These are phyloP conservation scores for Micrasema longulum DNA, from an alignment of 1,140 invertebrate species.

Conservation along the genomic window DNA sequence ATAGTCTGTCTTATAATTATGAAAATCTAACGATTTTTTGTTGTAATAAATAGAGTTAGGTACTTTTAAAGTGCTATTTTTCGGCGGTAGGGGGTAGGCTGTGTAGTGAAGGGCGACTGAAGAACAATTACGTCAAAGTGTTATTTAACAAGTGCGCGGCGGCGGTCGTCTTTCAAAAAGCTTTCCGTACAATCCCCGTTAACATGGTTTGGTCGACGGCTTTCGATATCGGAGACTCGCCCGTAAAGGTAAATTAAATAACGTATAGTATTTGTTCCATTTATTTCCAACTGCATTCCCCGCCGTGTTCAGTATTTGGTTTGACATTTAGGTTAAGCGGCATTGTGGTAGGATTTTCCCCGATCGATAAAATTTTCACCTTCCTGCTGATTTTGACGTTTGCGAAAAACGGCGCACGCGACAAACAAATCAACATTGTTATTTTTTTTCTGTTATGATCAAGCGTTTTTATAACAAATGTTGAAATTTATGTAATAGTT, in stretches of 20 bases:
- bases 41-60: no score
- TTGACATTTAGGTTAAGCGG: slow-evolving; percentile 35
- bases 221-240: slow-evolving; percentile 37
- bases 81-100: slow-evolving; percentile 36
- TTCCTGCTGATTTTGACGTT: slow-evolving; percentile 36
- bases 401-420: no score
- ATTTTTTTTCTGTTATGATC: no score
- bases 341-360: slow-evolving; percentile 1
- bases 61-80: slow-evolving; percentile 21
- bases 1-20: no score
- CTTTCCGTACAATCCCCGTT: neutral
- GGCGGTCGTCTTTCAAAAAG: slow-evolving; percentile 13
- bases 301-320: slow-evolving; percentile 24
- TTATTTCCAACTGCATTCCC: no score
- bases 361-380: slow-evolving; percentile 26
- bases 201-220: slow-evolving; percentile 50
- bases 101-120: slow-evolving; percentile 47
- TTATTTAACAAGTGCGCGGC: slow-evolving; percentile 49
- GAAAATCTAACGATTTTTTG: no score
- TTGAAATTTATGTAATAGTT: no score
- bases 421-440: no score
- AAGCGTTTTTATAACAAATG: no score
- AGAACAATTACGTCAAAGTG: slow-evolving; percentile 49
- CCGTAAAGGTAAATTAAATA: slow-evolving; percentile 42
- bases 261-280: slow-evolving; percentile 5